Conservation (phyloP, 2,888 invertebrate species). For the Carcina quercana region DNA sequence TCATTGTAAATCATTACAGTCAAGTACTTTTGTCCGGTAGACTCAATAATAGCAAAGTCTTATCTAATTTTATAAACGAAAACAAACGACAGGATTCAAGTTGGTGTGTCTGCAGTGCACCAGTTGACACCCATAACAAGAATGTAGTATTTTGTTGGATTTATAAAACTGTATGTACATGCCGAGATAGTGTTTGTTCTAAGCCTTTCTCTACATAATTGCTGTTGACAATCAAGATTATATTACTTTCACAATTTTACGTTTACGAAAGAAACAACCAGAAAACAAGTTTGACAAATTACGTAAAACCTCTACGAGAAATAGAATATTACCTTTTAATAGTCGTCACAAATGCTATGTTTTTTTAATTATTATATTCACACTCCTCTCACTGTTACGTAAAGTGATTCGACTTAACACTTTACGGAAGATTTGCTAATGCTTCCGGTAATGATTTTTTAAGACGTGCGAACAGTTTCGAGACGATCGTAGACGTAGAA, state of each 20-base stretch:
- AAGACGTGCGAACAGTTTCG: slow-evolving; percentile 14
- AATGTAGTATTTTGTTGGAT: too few relatives aligned
- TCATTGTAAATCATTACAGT: too few relatives aligned
- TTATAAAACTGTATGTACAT: too few relatives aligned
- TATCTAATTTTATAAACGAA: too few relatives aligned
- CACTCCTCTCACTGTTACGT: slow-evolving; percentile 34
- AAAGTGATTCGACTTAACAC: slow-evolving; percentile 31
- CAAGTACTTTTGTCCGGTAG: too few relatives aligned
- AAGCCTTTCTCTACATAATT: slow-evolving; percentile 34
- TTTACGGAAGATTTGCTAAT: slow-evolving; percentile 28
- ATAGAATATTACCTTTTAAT: slow-evolving; percentile 7
- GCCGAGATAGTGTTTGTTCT: neutral
- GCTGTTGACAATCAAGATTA: slow-evolving; percentile 18
- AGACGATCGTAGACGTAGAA: slow-evolving; percentile 17
- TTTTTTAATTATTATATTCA: slow-evolving; percentile 26
- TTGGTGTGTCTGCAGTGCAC: too few relatives aligned
- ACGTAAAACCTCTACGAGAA: slow-evolving; percentile 27
- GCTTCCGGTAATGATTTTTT: slow-evolving; percentile 28
- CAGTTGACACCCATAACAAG: too few relatives aligned
- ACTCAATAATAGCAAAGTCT: too few relatives aligned
- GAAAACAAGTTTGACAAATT: slow-evolving; percentile 20
- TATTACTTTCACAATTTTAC: too few relatives aligned
- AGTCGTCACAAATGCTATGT: slow-evolving; percentile 2
- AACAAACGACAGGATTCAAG: too few relatives aligned
- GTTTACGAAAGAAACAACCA: slow-evolving; percentile 2